These are phyloP conservation scores for Paratilapia polleni DNA, from an alignment of 2,113 vertebrate genomes.

Conservation along the genomic window DNA sequence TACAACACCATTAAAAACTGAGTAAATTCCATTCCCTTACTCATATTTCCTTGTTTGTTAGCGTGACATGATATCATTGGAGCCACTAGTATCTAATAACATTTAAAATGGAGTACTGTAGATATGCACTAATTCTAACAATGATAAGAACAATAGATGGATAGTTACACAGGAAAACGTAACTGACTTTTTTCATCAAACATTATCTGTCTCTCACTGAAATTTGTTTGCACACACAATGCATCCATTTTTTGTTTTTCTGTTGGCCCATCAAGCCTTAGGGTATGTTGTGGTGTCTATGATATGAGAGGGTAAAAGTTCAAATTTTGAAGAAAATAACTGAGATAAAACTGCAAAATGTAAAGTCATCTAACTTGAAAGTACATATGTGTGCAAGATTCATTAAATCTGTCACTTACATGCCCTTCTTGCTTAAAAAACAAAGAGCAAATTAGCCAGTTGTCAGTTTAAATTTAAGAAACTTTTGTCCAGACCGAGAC, in stretches of 20 bases:
- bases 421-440: background rate
- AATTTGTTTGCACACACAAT: slow-evolving; percentile 3
- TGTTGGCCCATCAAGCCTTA: background rate
- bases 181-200: slow-evolving; percentile 10
- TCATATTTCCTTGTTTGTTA: slow-evolving; percentile 34
- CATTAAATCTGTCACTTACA: background rate
- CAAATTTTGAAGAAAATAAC: background rate
- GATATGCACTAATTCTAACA: slow-evolving; percentile 50
- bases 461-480: slow-evolving; percentile 13
- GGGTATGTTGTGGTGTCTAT: background rate
- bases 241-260: background rate
- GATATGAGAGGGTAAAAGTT: background rate
- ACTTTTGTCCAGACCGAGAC: slow-evolving; percentile 26
- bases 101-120: slow-evolving; percentile 42
- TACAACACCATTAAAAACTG: slow-evolving; percentile 47
- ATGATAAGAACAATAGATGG: slow-evolving; percentile 45
- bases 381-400: slow-evolving; percentile 5
- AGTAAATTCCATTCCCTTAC: slow-evolving; percentile 32
- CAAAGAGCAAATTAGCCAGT: background rate
- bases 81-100: slow-evolving; percentile 41
- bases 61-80: slow-evolving; percentile 40
- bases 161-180: slow-evolving; percentile 41
- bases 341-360: slow-evolving; percentile 3
- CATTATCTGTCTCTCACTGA: slow-evolving; percentile 7
- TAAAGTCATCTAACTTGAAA: slow-evolving; percentile 1